phyloP scores from a whole-genome alignment of 2,888 invertebrate genomes.

The Gortyna flavago region DNA sequence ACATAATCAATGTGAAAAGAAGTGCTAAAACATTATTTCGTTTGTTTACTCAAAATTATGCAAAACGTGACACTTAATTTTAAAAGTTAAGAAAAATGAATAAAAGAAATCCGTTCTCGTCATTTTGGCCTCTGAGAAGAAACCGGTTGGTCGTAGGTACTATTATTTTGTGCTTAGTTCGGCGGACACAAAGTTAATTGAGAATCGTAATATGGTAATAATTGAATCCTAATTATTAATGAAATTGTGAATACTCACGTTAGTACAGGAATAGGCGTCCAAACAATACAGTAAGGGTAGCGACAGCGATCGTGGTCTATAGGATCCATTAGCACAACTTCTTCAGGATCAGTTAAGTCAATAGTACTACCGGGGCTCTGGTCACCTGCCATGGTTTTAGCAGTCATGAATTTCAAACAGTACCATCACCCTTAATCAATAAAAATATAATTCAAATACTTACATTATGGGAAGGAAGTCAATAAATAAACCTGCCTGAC shows the following conservation, averaged over 20 bases:
- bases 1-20: neutral
- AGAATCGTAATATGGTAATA: neutral
- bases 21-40: neutral
- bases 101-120: neutral
- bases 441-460: conserved; percentile 17
- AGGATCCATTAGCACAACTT: conserved; percentile 84
- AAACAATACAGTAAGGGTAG: conserved; percentile 98
- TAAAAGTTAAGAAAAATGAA: neutral
- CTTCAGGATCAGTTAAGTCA: conserved; percentile 78
- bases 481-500: conserved; percentile 41
- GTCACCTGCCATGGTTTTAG: conserved; percentile 78
- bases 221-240: neutral
- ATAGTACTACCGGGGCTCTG: conserved; percentile 79
- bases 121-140: neutral
- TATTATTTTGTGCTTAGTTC: conserved; percentile 9
- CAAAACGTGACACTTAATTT: neutral
- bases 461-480: conserved; percentile 29
- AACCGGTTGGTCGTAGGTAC: conserved; percentile 13
- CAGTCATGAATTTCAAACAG: conserved; percentile 12
- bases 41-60: neutral
- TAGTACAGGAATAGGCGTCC: conserved; percentile 98
- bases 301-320: conserved; percentile 91
- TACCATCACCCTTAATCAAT: conserved; percentile 32
- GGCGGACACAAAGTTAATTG: neutral
- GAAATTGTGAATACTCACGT: conserved; percentile 90